Evolutionary conservation across 2,888 invertebrate genomes (phyloP), one percentile per base, ranked within the genome.

Genomic region (Glomeris marginata): DNA sequence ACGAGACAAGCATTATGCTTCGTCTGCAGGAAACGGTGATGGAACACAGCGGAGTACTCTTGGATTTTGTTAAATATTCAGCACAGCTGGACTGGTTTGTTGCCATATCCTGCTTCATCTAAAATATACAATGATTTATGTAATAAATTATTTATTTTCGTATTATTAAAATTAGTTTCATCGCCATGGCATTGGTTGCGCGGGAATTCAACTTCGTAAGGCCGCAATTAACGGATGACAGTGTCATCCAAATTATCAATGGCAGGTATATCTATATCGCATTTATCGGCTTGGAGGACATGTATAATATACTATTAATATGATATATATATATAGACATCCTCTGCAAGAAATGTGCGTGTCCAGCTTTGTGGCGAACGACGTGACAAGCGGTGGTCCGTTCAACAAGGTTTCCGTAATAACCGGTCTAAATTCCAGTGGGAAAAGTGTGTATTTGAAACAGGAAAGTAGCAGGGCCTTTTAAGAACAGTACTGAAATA

Each of bases 401-500:
- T 67, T 70, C 6, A 75, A 64, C 2, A 68, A 66, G 55, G 74
- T 91, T 21, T 84, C 83, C 63, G 74, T 94, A 45, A 69, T 92
- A 5, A 87, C 86, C 0, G 92, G 91, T 1, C 86, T 92, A 0
- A 94, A 92, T 66, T 80, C 85, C 1, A 84, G 86, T 61, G 94
- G 94, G 2, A 95, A 94, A 68, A 91, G 86, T 53, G 78, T 91
- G 28, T 94, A 85, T 65, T 72, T 94, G 62, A 91, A 90, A 67
- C 87, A 90, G 70, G 74, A 75, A 51, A 41, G 21, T 33, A 15
- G 44, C 15, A 5, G 28, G 8, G 4, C 8, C 42, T 48, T 38
- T 45, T 55, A 51, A 22, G 5, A 5, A 38, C 15, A 38, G 15
- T 41, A 13, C 10, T 13, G 16, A 16, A 21, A 15, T 2, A 1